phyloP scores from a whole-genome alignment of 2,113 vertebrate species.

The Cyprinodon brontotheroides region DNA sequence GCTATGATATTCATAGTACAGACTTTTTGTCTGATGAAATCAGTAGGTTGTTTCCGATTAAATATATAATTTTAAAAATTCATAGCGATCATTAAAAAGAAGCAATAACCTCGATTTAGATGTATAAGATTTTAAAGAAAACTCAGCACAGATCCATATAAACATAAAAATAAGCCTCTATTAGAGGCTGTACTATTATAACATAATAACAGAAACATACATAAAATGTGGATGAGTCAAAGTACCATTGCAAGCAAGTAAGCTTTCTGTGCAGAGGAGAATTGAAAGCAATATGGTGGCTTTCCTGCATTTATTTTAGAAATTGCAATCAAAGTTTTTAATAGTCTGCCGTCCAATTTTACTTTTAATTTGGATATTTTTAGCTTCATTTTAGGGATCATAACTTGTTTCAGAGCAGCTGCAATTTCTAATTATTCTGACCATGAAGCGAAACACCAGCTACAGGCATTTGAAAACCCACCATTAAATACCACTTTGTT shows the following conservation, averaged over 20 bases:
- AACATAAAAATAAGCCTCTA: background rate
- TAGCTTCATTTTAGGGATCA: background rate
- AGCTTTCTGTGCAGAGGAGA: background rate
- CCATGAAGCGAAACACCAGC: background rate
- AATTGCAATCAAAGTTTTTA: background rate
- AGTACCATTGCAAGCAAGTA: background rate
- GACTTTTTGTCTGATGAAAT: constrained; percentile 11
- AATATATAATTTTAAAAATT: constrained; percentile 2
- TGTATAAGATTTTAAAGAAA: background rate
- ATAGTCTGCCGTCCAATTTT: background rate
- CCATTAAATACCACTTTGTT: no score
- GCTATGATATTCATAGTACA: constrained; percentile 12
- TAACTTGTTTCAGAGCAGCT: background rate
- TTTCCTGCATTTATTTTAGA: background rate
- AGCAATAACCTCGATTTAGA: background rate
- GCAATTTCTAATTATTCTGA: background rate
- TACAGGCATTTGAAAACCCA: no score
- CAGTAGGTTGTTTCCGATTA: constrained; percentile 8
- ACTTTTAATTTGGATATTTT: background rate
- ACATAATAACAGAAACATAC: background rate
- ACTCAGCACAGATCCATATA: background rate
- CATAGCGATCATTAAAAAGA: background rate
- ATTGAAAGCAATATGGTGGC: background rate
- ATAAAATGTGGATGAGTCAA: background rate
- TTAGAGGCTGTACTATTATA: background rate